phyloP scores from a whole-genome alignment of 2,113 vertebrate species.

The Mesembrinibis cayennensis region DNA sequence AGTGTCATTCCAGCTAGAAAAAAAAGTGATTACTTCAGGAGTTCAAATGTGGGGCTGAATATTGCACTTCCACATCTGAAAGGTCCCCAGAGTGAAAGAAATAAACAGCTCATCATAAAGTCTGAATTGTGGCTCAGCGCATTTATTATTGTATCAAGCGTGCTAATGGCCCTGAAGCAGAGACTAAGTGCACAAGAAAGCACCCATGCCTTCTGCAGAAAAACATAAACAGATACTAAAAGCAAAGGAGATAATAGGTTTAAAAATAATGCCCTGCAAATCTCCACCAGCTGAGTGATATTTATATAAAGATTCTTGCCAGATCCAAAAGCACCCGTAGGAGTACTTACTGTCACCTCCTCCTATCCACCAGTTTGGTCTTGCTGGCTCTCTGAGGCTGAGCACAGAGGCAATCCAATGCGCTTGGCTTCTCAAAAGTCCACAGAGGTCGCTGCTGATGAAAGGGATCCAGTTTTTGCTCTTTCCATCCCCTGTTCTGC shows the following conservation, averaged over 20 bases:
- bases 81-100: background rate
- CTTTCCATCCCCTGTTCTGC: background rate
- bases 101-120: background rate
- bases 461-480: background rate
- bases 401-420: background rate
- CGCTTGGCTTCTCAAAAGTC: background rate
- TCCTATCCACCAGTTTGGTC: background rate
- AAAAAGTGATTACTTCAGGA: background rate
- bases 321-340: background rate
- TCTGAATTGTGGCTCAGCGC: background rate
- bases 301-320: background rate
- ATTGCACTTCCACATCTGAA: background rate
- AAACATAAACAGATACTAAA: background rate
- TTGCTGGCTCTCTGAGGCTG: background rate
- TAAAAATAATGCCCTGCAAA: background rate
- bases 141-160: background rate
- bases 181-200: background rate
- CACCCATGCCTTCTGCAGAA: background rate
- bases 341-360: background rate
- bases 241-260: background rate
- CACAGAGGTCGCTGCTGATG: background rate
- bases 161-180: background rate
- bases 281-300: background rate
- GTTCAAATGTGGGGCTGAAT: background rate
- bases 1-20: background rate